These are phyloP conservation scores for Shargacucullia verbasci DNA, from an alignment of 2,888 invertebrate genomes.

Conservation along the genomic window DNA sequence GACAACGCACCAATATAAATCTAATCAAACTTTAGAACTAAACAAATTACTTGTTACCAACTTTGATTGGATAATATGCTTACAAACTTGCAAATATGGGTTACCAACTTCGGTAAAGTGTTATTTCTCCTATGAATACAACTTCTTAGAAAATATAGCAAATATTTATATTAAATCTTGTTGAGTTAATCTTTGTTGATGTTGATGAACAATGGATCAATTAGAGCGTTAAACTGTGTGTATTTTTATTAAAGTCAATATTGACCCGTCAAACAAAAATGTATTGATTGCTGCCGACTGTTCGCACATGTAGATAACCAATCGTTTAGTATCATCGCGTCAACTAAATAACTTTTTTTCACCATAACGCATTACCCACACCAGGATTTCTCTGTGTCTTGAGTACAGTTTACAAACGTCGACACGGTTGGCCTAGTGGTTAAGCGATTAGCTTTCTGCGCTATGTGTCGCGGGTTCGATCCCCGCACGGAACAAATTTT, in stretches of 20 bases:
- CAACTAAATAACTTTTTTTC: too few relatives aligned
- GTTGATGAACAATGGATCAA: constrained; percentile 2
- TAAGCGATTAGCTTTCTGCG: too few relatives aligned
- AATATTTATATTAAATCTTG: constrained; percentile 43
- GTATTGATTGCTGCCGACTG: too few relatives aligned
- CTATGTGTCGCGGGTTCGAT: too few relatives aligned
- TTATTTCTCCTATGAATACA: constrained; percentile 58
- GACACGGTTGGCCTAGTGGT: too few relatives aligned
- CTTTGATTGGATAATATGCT: constrained; percentile 66
- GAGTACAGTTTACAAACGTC: too few relatives aligned
- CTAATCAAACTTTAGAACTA: constrained; percentile 64
- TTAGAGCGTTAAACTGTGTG: constrained; percentile 7
- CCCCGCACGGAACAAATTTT: too few relatives aligned
- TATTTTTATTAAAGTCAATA: not conserved
- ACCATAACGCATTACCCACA: too few relatives aligned
- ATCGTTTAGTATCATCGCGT: too few relatives aligned
- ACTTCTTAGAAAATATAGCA: constrained; percentile 46
- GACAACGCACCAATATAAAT: constrained; percentile 51
- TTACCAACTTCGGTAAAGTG: constrained; percentile 53
- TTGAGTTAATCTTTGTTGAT: constrained; percentile 33
- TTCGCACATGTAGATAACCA: too few relatives aligned
- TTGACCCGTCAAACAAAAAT: too few relatives aligned
- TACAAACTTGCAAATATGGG: constrained; percentile 61
- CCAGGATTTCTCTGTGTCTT: too few relatives aligned
- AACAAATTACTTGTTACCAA: constrained; percentile 65